Percentiles rank a stretch among this genome's conserved stretches.
Conservation (phyloP, 1,140 invertebrate genomes). For the Drosophila fuyamai region DNA sequence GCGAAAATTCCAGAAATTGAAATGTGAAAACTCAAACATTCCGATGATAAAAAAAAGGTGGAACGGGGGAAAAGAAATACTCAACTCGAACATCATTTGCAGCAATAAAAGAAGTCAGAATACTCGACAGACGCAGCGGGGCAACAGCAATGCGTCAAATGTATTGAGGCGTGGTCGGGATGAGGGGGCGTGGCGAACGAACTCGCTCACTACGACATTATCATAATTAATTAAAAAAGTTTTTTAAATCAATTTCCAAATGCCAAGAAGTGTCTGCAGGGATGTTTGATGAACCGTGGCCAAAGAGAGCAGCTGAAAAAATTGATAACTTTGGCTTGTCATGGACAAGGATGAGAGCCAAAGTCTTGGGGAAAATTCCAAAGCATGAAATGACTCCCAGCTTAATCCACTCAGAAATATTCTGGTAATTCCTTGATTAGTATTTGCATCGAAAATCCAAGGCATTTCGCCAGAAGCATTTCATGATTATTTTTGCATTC, state of each 20-base stretch:
- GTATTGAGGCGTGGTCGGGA: conserved; percentile 32
- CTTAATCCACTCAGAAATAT: conserved; percentile 28
- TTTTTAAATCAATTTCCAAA: conserved; percentile 82
- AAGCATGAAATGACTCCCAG: conserved; percentile 31
- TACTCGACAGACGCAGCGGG: conserved; percentile 47
- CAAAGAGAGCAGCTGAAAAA: conserved; percentile 43
- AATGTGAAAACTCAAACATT: conserved; percentile 83
- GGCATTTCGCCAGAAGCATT: conserved; percentile 17
- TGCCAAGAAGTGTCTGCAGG: conserved; percentile 67
- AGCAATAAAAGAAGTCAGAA: conserved; percentile 71
- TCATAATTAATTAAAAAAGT: conserved; percentile 83
- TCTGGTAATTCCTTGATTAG: conserved; percentile 23
- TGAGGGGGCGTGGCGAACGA: conserved; percentile 9
- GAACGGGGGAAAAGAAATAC: conserved; percentile 44
- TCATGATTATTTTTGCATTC: neutral
- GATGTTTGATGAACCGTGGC: conserved; percentile 73
- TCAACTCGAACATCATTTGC: conserved; percentile 78
- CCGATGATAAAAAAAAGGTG: conserved; percentile 57
- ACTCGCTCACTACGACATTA: conserved; percentile 64
- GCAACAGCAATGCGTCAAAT: conserved; percentile 56
- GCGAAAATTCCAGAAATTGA: conserved; percentile 74
- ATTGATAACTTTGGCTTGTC: conserved; percentile 52
- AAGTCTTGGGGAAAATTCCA: conserved; percentile 27
- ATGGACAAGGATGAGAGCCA: conserved; percentile 30
- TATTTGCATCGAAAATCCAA: conserved; percentile 15